Base-by-base conservation (phyloP, 2,113 vertebrate species). In the Syrrhaptes paradoxus region DNA sequence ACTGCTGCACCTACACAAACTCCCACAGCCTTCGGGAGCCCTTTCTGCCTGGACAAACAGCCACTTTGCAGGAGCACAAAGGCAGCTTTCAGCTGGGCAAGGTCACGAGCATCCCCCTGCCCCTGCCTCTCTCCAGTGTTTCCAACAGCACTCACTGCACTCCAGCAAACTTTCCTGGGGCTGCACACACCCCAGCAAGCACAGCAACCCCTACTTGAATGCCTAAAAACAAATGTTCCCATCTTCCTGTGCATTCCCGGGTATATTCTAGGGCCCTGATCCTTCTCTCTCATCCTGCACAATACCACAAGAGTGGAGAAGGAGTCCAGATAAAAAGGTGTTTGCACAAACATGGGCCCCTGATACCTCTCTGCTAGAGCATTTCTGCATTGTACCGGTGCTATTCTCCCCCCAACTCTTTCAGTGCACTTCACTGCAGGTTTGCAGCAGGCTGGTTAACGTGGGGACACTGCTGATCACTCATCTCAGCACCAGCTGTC, bases 401-500 rank as follows among this genome's bases (percentile, higher is more conserved):
- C 36, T 41, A 6, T 17, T 32, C 57, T 45, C n/a, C 63, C 45
- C 38, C 8, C 34, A n/a, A 8, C 46, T 28, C 41, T 67, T 58
- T 22, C 11, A 10, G 52, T 17, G 54, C 41, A 21, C 45, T 52
- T 48, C 90, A 32, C 59, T 17, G 29, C 6, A 10, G 25, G 10
- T 36, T 38, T 82, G 57, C 63, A 91, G 67, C 65, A 74, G 82
- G 36, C 45, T 51, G 76, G 62, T 45, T 91, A 90, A 84, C 22
- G 5, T 4, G 51, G 66, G 57, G 52, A 71, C 17, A 17, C 28
- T 61, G 72, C 45, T 19, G 21, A 72, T 91, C 84, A 36, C 55
- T 87, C 89, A 88, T 49, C 94, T 83, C 34, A 4, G 66, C 90
- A 45, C 73, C 92, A 85, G 95, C 91, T 94, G 90, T 54, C 89